Conservation (phyloP, 2,113 vertebrate species). For the Aptenodytes patagonicus region DNA sequence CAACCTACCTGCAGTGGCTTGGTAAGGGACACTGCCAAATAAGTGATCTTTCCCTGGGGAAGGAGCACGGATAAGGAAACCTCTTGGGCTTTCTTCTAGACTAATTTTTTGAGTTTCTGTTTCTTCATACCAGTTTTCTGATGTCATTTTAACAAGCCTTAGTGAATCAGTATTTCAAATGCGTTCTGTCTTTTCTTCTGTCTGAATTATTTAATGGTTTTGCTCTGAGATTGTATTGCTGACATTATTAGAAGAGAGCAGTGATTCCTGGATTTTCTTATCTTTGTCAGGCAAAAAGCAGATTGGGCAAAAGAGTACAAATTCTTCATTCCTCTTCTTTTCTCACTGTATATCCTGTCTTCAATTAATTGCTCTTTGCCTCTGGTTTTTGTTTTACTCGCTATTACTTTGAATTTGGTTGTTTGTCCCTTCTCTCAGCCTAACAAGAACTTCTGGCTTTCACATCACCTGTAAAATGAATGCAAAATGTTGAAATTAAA, state of each 20-base stretch:
- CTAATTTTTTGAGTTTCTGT: neutral
- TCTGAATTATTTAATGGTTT: slow-evolving; percentile 8
- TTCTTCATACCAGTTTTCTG: neutral
- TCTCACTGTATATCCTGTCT: neutral
- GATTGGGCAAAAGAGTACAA: neutral
- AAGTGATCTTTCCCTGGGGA: neutral
- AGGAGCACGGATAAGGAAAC: neutral
- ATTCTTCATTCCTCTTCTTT: neutral
- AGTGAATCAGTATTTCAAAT: neutral
- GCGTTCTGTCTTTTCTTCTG: neutral
- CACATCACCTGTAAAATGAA: neutral
- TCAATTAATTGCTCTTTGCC: neutral
- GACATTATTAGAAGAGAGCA: neutral
- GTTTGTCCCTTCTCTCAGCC: neutral
- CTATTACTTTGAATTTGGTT: neutral
- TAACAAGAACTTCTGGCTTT: neutral
- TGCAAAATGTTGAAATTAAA: neutral
- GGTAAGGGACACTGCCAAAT: neutral
- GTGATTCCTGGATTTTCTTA: neutral
- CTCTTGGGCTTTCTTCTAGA: neutral
- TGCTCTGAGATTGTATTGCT: neutral
- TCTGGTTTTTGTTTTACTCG: neutral
- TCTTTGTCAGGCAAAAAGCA: neutral
- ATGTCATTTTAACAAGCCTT: neutral
- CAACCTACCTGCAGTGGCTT: neutral